Conservation (phyloP, 2,888 invertebrate species). For the Caenorhabditis sulstoni region DNA sequence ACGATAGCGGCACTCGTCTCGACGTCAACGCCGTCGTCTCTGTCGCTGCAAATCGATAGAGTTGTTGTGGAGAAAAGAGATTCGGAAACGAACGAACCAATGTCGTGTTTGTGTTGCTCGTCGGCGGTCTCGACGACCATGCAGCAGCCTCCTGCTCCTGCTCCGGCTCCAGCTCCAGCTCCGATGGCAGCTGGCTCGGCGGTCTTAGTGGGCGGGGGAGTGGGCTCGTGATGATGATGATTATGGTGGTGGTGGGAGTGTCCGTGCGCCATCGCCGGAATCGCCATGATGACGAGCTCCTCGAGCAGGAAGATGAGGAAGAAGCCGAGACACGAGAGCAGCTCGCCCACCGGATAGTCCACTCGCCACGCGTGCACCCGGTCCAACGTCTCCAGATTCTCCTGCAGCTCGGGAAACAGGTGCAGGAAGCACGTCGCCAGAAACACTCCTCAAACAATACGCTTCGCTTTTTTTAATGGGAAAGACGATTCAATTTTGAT, state of each 20-base stretch:
- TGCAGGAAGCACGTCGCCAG: constrained; percentile 84
- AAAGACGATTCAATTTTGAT: no score
- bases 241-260: constrained; percentile 34
- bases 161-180: background rate
- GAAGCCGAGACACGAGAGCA: constrained; percentile 79
- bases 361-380: constrained; percentile 14
- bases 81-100: constrained; percentile 10
- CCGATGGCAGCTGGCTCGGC: background rate
- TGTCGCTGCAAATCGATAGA: constrained; percentile 27
- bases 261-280: constrained; percentile 76
- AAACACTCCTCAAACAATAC: constrained; percentile 83
- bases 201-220: constrained; percentile 16
- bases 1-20: no score
- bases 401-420: constrained; percentile 83
- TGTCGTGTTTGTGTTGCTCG: constrained; percentile 10
- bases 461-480: no score
- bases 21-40: constrained; percentile 49
- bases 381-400: constrained; percentile 66
- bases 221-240: constrained; percentile 51
- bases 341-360: constrained; percentile 79
- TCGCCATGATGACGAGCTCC: constrained; percentile 74
- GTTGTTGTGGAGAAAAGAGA: no score
- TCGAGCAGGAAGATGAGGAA: constrained; percentile 80
- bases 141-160: constrained; percentile 48
- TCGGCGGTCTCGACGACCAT: constrained; percentile 46